A percentile compares a stretch with the other conserved stretches of the same genome.
These are phyloP conservation scores for Thaleichthys pacificus DNA, from an alignment of 2,797 vertebrate species.

Conservation along the genomic window DNA sequence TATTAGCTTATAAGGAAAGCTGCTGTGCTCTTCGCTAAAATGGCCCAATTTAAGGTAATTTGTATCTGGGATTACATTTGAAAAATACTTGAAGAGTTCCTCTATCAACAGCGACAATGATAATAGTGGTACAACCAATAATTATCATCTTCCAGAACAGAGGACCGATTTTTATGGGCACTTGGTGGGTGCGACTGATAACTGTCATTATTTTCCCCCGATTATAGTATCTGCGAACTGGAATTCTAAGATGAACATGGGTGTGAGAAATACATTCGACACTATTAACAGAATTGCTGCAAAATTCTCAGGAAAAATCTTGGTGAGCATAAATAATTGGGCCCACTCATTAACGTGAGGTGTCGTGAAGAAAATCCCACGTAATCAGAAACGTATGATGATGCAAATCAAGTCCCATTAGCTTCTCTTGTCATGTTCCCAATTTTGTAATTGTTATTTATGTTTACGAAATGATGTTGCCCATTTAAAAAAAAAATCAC, in stretches of 20 bases:
- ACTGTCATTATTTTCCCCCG: conserved; percentile 80
- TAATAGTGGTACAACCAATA: conserved; percentile 81
- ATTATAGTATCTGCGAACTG: conserved; percentile 78
- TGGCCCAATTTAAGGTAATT: conserved; percentile 81
- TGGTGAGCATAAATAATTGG: conserved; percentile 36
- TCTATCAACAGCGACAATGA: conserved; percentile 81
- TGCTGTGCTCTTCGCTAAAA: conserved; percentile 70
- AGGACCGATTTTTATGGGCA: conserved; percentile 79
- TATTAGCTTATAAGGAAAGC: conserved; percentile 74
- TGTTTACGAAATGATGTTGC: background rate
- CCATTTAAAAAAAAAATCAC: background rate
- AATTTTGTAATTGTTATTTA: background rate
- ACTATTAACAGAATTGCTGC: conserved; percentile 59
- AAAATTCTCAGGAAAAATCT: conserved; percentile 45
- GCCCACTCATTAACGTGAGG: background rate
- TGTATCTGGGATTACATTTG: conserved; percentile 78
- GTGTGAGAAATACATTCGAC: conserved; percentile 32
- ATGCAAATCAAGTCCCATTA: background rate
- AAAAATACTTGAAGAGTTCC: conserved; percentile 77
- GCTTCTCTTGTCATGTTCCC: background rate
- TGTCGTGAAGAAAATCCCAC: background rate
- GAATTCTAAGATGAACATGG: conserved; percentile 53
- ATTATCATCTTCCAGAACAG: conserved; percentile 82
- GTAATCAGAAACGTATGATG: background rate
- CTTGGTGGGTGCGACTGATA: conserved; percentile 79